Percentiles rank a stretch among this genome's conserved stretches.
Conservation (phyloP, 1,140 invertebrate genomes). For the Arion vulgaris region DNA sequence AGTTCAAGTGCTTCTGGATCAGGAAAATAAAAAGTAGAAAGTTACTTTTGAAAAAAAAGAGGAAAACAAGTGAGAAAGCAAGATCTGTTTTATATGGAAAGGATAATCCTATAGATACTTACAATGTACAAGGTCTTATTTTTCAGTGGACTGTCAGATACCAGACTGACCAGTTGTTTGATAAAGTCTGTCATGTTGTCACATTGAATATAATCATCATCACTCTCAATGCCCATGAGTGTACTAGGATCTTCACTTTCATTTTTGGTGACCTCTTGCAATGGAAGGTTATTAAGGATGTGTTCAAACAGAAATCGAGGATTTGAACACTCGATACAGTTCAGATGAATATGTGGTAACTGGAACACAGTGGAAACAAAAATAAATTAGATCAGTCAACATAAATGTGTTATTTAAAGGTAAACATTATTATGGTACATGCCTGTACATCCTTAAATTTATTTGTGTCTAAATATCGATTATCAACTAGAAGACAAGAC, state of each 20-base stretch:
- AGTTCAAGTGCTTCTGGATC: no score
- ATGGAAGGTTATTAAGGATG: constrained; percentile 79
- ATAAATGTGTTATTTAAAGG: no score
- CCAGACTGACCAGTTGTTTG: constrained; percentile 71
- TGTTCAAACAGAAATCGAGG: constrained; percentile 83
- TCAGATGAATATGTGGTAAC: constrained; percentile 79
- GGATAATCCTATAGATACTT: constrained; percentile 50
- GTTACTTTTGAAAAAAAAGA: no score
- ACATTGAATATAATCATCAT: constrained; percentile 77
- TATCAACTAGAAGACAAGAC: no score
- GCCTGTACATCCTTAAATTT: no score
- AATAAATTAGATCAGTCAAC: background rate
- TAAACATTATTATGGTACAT: no score
- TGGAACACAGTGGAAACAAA: constrained; percentile 63
- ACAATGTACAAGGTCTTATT: constrained; percentile 70
- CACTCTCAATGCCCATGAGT: background rate
- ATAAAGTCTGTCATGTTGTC: constrained; percentile 85
- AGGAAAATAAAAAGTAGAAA: no score
- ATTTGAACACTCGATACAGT: constrained; percentile 87
- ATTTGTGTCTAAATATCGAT: no score
- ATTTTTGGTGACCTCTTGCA: constrained; percentile 2
- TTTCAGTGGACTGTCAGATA: constrained; percentile 47
- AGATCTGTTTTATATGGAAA: no score
- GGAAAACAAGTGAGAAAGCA: no score
- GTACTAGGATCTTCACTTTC: background rate